Evolutionary conservation across 1,140 invertebrate genomes (phyloP), one percentile per base, ranked within the genome.

Genomic region (Bicyclus anynana): DNA sequence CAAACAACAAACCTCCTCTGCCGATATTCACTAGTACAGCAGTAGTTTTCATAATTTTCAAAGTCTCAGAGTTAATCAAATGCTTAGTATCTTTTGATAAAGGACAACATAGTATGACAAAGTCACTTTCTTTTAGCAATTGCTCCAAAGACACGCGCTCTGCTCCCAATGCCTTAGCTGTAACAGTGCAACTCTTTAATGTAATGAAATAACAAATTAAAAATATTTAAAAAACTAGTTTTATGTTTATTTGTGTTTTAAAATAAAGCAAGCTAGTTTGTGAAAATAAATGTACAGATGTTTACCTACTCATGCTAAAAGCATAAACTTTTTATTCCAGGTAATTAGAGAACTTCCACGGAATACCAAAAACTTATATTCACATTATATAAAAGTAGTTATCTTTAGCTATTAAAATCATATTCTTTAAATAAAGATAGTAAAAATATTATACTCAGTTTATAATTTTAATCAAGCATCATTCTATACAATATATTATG

Each of bases 1-100:
- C 2, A 16, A n/a, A 5, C 9, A 14, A 27, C 13, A 14, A 67
- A 91, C 91, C 93, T 69, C 95, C 95, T 70, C 96, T 90, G 20
- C 93, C 93, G 26, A 95, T 92, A 79, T 98, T 98, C 0, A 97
- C 90, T 42, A 98, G 91, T 40, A 97, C 91, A 0, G 94, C 91
- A 50, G 82, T 94, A 9, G 84, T 87, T 76, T 97, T 97, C 96
- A 97, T 98, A 69, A 93, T 91, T 0, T 80, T 83, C 63, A 98
- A 95, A 5, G 92, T 91, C 4, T 88, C 72, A 0, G 90, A 90
- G 74, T 95, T 92, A 65, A 98, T 95, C 37, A 96, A 82, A 21
- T 92, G 89, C 21, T 87, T 90, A 0, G 96, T 97, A 74, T 95
- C 92, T 9, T 89, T 77, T 0, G 90, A 96, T 2, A 96, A 83